Base-by-base conservation (phyloP, 2,113 vertebrate genomes). In the Seriola aureovittata region DNA sequence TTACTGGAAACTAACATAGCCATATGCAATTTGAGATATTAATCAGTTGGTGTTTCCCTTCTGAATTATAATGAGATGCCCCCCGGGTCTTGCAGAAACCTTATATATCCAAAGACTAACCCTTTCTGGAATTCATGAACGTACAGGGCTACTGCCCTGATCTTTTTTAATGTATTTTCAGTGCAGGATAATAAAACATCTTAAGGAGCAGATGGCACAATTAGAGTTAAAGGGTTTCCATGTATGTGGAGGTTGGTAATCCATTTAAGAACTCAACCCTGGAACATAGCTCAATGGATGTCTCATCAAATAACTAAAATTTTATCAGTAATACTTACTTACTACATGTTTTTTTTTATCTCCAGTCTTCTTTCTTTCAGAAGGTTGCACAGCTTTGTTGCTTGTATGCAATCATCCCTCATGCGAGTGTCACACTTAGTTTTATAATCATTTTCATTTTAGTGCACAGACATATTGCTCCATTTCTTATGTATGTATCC, bases 121-220 rank as follows among this genome's bases (percentile, higher is more conserved):
- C 19, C 80, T 75, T 80, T 54, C 13, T 82, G 58, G 32, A 62
- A 71, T 65, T 80, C 21, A 38, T 44, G 32, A 78, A 84, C 80
- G 62, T 23, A 32, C 58, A 36, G 46, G 42, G 62, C 23, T 32
- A 88, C 63, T 68, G 67, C 50, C 11, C 6, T 67, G 32, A 72
- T 73, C 42, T 71, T 67, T 69, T 73, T 71, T 46, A 80, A 68
- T 73, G 75, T 71, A 80, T 69, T 80, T 78, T 14, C 23, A 32
- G 8, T 16, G 38, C 68, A 11, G 74, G 52, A 73, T 88, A 74
- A 85, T 71, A 79, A 85, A 81, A 72, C 57, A 66, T 86, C 52
- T 78, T 65, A 40, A 82, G 69, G 21, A 59, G 62, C 89, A 90
- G 67, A 81, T 91, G 89, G 82, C 25, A 78, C 71, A 84, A 76